Conservation (phyloP, 2,797 vertebrate species). For the Neosilurus mollespiculum region DNA sequence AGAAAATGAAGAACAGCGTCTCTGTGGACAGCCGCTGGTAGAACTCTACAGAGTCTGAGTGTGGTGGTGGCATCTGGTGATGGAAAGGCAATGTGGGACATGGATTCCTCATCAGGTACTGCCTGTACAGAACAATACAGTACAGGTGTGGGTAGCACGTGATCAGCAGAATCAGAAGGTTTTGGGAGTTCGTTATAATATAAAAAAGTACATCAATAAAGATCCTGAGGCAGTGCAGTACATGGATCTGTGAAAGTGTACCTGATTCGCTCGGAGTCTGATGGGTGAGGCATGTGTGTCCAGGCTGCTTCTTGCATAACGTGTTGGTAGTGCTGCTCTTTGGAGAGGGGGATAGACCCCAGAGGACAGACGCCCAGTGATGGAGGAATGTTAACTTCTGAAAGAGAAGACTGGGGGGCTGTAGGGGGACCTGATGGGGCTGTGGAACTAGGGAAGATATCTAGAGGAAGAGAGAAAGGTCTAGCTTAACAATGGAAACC, state of each 20-base stretch:
- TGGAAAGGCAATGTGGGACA: conserved; percentile 92
- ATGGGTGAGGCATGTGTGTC: conserved; percentile 96
- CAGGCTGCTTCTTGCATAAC: conserved; percentile 92
- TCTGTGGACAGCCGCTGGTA: conserved; percentile 95
- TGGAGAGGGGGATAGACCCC: conserved; percentile 87
- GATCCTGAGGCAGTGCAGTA: too few relatives aligned
- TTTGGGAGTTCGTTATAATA: neutral
- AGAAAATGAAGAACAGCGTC: conserved; percentile 96
- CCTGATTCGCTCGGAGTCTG: conserved; percentile 92
- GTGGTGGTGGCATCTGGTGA: conserved; percentile 90
- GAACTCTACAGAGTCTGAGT: conserved; percentile 93
- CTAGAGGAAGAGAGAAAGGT: conserved; percentile 51
- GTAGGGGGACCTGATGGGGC: conserved; percentile 70
- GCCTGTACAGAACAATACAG: conserved; percentile 65
- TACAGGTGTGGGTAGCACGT: neutral
- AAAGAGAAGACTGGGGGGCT: conserved; percentile 77
- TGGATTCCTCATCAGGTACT: conserved; percentile 93
- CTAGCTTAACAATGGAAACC: conserved; percentile 42
- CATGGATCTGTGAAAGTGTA: conserved; percentile 45
- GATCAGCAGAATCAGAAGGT: neutral
- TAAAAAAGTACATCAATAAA: too few relatives aligned
- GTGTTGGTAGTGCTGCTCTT: conserved; percentile 95
- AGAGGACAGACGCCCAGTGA: conserved; percentile 90
- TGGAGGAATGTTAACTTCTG: conserved; percentile 89
- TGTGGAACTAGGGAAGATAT: conserved; percentile 79